These are phyloP conservation scores for Pluvianellus socialis DNA, from an alignment of 2,113 vertebrate genomes.

Conservation along the genomic window DNA sequence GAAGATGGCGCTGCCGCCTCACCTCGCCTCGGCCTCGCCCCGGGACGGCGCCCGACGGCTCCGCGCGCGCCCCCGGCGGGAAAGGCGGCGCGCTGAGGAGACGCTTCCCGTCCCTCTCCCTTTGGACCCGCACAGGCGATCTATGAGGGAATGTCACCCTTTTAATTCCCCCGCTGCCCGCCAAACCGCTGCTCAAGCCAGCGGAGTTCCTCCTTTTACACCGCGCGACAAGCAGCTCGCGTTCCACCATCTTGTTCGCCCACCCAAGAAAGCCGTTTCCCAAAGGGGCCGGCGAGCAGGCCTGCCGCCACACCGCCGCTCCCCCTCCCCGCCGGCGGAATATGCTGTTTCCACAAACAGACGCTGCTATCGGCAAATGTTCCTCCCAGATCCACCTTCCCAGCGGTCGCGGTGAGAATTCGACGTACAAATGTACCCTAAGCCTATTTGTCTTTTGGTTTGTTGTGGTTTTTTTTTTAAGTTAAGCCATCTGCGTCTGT, in stretches of 20 bases:
- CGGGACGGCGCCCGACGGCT: rapidly evolving
- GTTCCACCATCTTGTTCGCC: not conserved
- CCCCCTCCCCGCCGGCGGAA: rapidly evolving
- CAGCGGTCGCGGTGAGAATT: not conserved
- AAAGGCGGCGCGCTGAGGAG: rapidly evolving
- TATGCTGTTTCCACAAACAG: not conserved
- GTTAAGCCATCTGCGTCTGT: not conserved
- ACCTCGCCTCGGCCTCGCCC: too few relatives aligned
- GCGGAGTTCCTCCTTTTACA: not conserved
- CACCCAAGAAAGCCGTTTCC: not conserved
- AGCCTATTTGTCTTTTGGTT: rapidly evolving
- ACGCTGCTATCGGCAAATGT: not conserved
- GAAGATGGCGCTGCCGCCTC: rapidly evolving
- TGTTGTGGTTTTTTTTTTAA: too few relatives aligned
- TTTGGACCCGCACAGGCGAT: too few relatives aligned
- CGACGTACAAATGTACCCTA: not conserved
- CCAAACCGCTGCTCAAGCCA: too few relatives aligned
- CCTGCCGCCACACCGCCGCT: rapidly evolving
- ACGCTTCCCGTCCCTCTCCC: rapidly evolving
- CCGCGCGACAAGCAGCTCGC: not conserved
- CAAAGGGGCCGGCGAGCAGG: rapidly evolving
- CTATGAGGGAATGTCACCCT: too few relatives aligned
- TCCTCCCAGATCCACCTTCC: not conserved
- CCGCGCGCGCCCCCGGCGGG: not conserved
- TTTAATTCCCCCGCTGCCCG: not conserved